Conservation (phyloP, 2,797 vertebrate genomes). For the Presbytis comata region DNA sequence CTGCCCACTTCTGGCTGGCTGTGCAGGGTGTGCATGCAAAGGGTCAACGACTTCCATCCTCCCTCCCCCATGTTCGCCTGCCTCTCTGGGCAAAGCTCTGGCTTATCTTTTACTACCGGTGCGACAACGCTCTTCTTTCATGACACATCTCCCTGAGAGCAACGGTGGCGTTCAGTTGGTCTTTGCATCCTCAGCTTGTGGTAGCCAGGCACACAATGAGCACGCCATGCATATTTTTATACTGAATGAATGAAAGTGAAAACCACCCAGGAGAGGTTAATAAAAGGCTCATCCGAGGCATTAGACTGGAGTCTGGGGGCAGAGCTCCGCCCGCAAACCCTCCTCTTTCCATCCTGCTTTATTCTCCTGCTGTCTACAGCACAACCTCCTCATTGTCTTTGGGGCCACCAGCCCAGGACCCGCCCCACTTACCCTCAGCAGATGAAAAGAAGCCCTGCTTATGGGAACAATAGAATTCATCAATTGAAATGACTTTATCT, state of each 20-base stretch:
- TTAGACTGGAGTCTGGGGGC: no score
- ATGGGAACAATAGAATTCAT: background rate
- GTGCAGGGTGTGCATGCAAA: background rate
- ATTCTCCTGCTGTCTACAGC: background rate
- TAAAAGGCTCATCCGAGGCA: accelerated
- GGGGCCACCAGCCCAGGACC: background rate
- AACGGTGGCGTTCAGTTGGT: background rate
- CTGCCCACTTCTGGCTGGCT: background rate
- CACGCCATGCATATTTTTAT: background rate
- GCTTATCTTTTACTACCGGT: background rate
- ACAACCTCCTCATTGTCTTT: background rate
- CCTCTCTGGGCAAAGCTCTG: no score
- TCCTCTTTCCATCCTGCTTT: no score
- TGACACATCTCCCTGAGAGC: background rate
- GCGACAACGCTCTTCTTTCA: background rate
- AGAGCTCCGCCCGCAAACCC: background rate
- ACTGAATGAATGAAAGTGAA: background rate
- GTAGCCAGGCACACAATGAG: background rate
- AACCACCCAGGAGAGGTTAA: accelerated
- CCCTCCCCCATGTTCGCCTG: accelerated
- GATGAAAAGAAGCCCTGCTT: background rate
- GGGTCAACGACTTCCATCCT: no score
- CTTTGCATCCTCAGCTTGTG: accelerated
- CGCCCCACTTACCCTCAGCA: background rate
- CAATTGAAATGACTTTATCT: no score